These are phyloP conservation scores for Coregonus sp. DNA, from an alignment of 2,797 vertebrate genomes.

Conservation along the genomic window DNA sequence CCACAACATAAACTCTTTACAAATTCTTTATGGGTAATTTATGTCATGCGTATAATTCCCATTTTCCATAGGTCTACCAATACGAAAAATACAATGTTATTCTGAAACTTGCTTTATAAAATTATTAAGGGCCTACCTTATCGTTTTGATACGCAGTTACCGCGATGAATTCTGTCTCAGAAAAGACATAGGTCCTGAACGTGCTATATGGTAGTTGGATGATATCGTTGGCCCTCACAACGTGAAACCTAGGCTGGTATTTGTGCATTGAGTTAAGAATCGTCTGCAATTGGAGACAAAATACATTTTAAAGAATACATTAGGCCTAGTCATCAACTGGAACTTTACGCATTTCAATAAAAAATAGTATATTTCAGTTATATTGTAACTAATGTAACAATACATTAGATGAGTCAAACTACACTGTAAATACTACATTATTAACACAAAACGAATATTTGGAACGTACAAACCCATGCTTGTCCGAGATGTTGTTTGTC, in stretches of 20 bases:
- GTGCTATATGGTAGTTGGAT: conserved; percentile 90
- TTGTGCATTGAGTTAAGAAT: conserved; percentile 97
- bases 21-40: background rate
- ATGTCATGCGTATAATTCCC: background rate
- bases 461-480: conserved; percentile 92
- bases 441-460: background rate
- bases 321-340: background rate
- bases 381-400: too few relatives aligned
- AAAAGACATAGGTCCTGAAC: conserved; percentile 89
- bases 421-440: background rate
- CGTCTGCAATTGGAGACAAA: conserved; percentile 72
- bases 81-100: background rate
- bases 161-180: conserved; percentile 91
- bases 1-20: too few relatives aligned
- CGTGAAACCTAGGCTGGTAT: conserved; percentile 91
- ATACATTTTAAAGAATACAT: background rate
- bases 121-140: conserved; percentile 74
- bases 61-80: background rate
- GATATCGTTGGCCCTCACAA: conserved; percentile 89
- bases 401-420: background rate
- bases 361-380: too few relatives aligned
- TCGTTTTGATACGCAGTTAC: conserved; percentile 97
- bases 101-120: background rate
- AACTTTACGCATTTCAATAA: background rate
- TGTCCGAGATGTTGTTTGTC: conserved; percentile 94